Evolutionary conservation across 2,113 vertebrate genomes (phyloP), one percentile per base, ranked within the genome.

Genomic region (Hystrix brachyura): DNA sequence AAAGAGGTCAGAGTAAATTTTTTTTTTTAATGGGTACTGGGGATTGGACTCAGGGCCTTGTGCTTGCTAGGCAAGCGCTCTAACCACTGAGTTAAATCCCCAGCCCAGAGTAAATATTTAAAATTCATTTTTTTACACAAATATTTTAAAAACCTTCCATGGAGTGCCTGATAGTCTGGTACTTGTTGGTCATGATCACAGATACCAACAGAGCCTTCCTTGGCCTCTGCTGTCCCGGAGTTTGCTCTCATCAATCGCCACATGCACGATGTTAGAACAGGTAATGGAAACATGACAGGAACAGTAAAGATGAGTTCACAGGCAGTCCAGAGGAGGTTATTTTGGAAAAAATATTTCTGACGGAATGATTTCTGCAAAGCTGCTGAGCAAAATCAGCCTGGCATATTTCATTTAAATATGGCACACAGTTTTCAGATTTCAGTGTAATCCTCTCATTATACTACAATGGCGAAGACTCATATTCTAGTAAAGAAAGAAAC

Each of bases 401-500:
- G 17, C 13, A 17, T 48, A 6, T 64, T 90, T n/a, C 32, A 72
- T 72, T 76, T 64, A 91, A 69, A 46, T n/a, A 1, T 5, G 51
- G 55, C 89, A 57, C 32, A 32, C 23, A 85, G 2, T 71, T 65
- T 89, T 91, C 57, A 90, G 43, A 43, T 93, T 90, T 62, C 7
- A 7, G 23, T 79, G 17, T 82, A 7, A 38, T 83, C n/a, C 13
- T 91, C 62, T 80, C 43, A 38, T 59, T 91, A 14, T 78, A 27
- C 17, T 83, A 0, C 51, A 46, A 65, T 62, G 21, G 12, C 17
- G 78, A 17, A 55, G 46, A 79, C 21, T 84, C 51, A 55, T 95
- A 71, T 65, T 62, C 84, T 87, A 80, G 43, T 85, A 67, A 90
- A 29, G 48, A 92, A 76, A 95, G 48, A 81, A 85, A 76, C 46